Percentiles rank a stretch among this genome's conserved stretches.
Evolutionary conservation across 2,113 vertebrate genomes (phyloP).

Genomic region (Coturnix japonica): DNA sequence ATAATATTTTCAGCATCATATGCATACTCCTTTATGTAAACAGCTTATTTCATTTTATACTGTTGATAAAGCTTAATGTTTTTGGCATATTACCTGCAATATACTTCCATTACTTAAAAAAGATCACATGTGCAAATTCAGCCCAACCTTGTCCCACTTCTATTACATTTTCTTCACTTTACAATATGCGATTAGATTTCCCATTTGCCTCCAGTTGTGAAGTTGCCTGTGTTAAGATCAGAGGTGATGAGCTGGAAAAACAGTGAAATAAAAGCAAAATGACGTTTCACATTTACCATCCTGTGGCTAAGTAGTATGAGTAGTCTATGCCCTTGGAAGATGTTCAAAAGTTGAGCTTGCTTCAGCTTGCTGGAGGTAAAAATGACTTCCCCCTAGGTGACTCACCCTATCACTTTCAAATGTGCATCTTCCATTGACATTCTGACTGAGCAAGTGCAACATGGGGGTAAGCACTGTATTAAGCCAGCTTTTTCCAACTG

Average conservation of each 20-base stretch:
- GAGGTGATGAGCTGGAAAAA: constrained; percentile 31
- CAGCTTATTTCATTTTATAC: not conserved
- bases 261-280: constrained; percentile 41
- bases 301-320: constrained; percentile 48
- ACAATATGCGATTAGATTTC: not conserved
- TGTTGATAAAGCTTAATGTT: not conserved
- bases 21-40: not conserved
- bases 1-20: not conserved
- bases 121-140: not conserved
- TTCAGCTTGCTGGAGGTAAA: constrained; percentile 15
- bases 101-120: not conserved
- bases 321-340: constrained; percentile 28
- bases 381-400: not conserved
- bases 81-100: not conserved
- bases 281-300: constrained; percentile 56
- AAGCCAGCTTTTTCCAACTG: not conserved
- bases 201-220: constrained; percentile 14
- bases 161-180: not conserved
- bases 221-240: constrained; percentile 22
- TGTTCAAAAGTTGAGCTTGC: not conserved
- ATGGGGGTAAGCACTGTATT: not conserved
- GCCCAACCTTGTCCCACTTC: not conserved
- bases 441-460: not conserved
- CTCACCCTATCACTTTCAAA: not conserved
- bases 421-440: not conserved